Base-by-base conservation (phyloP, 2,113 vertebrate species). In the Salvelinus fontinalis region DNA sequence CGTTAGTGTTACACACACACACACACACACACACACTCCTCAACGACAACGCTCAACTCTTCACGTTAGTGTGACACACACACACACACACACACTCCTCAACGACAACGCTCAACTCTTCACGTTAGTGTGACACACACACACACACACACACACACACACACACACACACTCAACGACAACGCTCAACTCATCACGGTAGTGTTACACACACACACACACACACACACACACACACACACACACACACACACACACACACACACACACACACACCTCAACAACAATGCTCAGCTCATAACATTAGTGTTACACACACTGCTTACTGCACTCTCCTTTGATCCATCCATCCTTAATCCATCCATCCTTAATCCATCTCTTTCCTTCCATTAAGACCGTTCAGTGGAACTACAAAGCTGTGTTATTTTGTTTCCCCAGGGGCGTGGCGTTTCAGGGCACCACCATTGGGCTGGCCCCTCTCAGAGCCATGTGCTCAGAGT, bases 391-490 rank as follows among this genome's bases (percentile, higher is more conserved):
- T 62, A 62, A 62, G 2, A 60, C 20, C 11, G 0, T 60, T 24
- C 16, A 81, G 39, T 44, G 66, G 51, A 85, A 75, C 72, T 87
- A 80, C 88, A 84, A 29, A 59, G 5, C 49, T 3, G 51, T 75
- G 71, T 67, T 73, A 34, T 2, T 79, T 75, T 92, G 77, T 82
- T 80, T 86, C 75, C 90, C 24, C 83, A 99, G 98, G 84, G 97
- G 98, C 22, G 84, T 84, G 82, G 81, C 94, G 0, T 99, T 99
- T 89, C 95, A 95, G 5, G 97, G 97, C 65, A 96, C 95, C 74
- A 99, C 96, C 48, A 97, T 99, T 1, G 98, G 98, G 65, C 90
- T 99, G 89, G 97, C 98, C 66, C 96, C 97, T 0, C 95, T 99
- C 73, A 97, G 95, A 92, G 93, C 96, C 86, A 99, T 99, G 98